These are phyloP conservation scores for Cuniculus paca DNA, from an alignment of 2,797 vertebrate genomes.

Conservation along the genomic window DNA sequence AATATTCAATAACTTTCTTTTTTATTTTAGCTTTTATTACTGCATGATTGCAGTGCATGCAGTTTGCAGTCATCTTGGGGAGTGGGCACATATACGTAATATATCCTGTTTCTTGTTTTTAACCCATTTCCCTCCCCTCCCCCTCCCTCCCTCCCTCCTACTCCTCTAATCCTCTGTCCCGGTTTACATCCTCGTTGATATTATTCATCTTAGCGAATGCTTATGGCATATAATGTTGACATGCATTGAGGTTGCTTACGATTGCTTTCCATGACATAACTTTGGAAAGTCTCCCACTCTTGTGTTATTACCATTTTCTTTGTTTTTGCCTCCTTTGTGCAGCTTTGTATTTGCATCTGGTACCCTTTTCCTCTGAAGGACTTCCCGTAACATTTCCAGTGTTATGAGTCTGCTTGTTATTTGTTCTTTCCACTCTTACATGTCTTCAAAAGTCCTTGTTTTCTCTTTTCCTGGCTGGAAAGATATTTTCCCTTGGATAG, in stretches of 20 bases:
- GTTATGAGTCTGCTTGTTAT: background rate
- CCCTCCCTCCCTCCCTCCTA: too few species aligned
- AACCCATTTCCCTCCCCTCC: too few species aligned
- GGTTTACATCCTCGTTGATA: background rate
- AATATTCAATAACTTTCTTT: background rate
- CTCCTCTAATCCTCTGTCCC: too few species aligned
- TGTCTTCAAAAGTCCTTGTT: too few species aligned
- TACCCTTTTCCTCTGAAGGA: background rate
- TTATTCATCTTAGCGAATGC: background rate
- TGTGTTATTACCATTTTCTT: accelerated
- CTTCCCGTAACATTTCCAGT: accelerated
- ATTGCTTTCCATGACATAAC: background rate
- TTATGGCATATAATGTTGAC: too few species aligned
- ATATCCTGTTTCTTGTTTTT: too few species aligned
- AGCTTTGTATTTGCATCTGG: background rate
- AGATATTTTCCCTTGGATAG: background rate
- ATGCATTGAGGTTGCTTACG: background rate
- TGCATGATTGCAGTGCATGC: background rate
- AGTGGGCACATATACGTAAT: background rate
- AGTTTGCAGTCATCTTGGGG: background rate
- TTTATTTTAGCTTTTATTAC: background rate
- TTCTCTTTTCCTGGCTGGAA: too few species aligned
- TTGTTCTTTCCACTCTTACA: background rate
- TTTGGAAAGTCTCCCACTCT: background rate
- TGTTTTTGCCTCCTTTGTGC: background rate